Evolutionary conservation across 2,888 invertebrate genomes (phyloP), one percentile per base, ranked within the genome.

Genomic region (Boloria euphrosyne): DNA sequence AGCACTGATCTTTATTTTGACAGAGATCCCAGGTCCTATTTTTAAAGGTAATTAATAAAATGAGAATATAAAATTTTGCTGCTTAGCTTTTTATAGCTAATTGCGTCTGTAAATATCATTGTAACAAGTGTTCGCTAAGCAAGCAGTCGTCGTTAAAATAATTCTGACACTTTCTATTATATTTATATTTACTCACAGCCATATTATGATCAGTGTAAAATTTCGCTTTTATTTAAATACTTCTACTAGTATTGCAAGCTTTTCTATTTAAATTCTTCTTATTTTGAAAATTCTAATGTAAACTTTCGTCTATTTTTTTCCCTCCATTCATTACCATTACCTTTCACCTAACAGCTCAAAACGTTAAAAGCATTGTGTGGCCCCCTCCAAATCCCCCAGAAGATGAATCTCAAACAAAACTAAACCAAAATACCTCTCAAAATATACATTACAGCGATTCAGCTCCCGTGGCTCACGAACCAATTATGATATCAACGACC

Each of bases 281-380:
- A 31, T 70, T 77, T 80, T 81, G 80, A 82, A 81, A 67, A 76
- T 77, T 87, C 87, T 90, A 88, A 91, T 90, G 74, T 78, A 77
- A 81, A 76, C 76, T 87, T 89, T 89, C 86, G 86, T 88, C 75
- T 82, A 80, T 85, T 87, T 85, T 76, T 76, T 80, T 81, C 79
- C 78, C 80, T 81, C 74, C 81, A 76, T 73, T 79, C 74, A 71
- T 78, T 77, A 80, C 79, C 77, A 77, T 75, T 76, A 80, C 79
- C 75, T 47, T 58, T 38, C 75, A 51, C 76, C 82, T 87, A 88
- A 89, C 78, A 93, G 93, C 81, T 76, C 88, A 90, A 86, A 90
- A 83, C 81, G 83, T 90, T 67, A 93, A 91, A 88, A 92, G 89
- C 80, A 83, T 93, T 78, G 90, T 92, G 81, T 93, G 93, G 93